phyloP scores from a whole-genome alignment of 2,888 invertebrate species.

The Pandemis heparana region DNA sequence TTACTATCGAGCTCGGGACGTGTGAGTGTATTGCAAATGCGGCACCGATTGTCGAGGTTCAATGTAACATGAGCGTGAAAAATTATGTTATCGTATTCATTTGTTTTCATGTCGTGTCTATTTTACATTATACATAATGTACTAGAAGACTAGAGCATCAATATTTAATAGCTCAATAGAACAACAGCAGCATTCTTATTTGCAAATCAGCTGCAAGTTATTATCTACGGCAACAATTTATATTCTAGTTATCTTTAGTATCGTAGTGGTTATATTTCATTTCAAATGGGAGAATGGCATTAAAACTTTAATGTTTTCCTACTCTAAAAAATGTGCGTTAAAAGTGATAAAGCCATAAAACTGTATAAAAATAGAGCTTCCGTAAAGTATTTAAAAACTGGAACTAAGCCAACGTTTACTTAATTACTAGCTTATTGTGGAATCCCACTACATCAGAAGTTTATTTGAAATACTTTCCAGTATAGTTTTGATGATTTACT shows the following conservation, averaged over 20 bases:
- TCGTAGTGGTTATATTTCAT: slow-evolving; percentile 26
- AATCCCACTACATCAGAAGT: not conserved
- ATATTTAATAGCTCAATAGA: too few relatives aligned
- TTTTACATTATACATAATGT: not conserved
- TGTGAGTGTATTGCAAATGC: not conserved
- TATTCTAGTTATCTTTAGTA: slow-evolving; percentile 24
- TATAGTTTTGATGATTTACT: not conserved
- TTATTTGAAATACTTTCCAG: not conserved
- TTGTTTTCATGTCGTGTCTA: slow-evolving; percentile 4
- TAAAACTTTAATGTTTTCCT: slow-evolving; percentile 37
- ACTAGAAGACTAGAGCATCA: too few relatives aligned
- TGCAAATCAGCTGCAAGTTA: not conserved
- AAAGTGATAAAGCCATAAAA: slow-evolving; percentile 39
- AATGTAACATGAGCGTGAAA: not conserved
- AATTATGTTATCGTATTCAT: not conserved
- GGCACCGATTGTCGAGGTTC: not conserved
- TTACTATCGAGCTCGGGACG: not conserved
- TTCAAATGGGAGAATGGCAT: slow-evolving; percentile 30
- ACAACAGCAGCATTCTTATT: not conserved
- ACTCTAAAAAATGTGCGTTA: slow-evolving; percentile 31
- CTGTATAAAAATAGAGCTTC: slow-evolving; percentile 28
- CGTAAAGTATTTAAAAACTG: slow-evolving; percentile 35
- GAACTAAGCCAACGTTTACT: slow-evolving; percentile 37
- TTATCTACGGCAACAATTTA: not conserved
- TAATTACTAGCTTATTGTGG: slow-evolving; percentile 24